Evolutionary conservation across 2,113 vertebrate species (phyloP).

Genomic region (Lasiurus cinereus): DNA sequence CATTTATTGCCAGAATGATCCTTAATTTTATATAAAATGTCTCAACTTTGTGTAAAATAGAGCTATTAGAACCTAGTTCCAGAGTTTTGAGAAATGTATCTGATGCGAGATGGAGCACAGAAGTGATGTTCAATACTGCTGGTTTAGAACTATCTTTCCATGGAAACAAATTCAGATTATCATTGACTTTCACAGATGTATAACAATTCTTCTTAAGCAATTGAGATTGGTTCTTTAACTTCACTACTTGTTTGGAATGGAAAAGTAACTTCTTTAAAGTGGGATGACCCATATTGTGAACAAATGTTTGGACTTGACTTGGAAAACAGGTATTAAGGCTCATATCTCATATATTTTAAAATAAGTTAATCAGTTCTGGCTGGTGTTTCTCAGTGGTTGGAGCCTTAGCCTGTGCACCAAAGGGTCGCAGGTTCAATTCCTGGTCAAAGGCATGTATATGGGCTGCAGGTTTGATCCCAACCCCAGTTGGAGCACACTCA

Average conservation of each 20-base stretch:
- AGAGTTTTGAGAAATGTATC: neutral
- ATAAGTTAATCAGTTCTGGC: too few species aligned
- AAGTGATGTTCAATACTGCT: neutral
- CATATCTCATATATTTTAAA: too few species aligned
- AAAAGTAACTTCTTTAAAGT: conserved; percentile 34
- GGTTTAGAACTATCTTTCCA: neutral
- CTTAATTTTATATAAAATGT: neutral
- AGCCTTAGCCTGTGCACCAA: too few species aligned
- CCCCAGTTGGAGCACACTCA: too few species aligned
- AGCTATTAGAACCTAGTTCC: neutral
- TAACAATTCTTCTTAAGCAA: conserved; percentile 5
- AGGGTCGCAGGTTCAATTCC: too few species aligned
- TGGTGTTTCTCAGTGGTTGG: too few species aligned
- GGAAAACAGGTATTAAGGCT: neutral
- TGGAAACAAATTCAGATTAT: neutral
- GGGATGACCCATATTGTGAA: neutral
- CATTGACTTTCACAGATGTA: neutral
- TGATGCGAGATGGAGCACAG: neutral
- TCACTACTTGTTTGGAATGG: neutral
- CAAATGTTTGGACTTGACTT: neutral
- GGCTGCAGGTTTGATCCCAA: too few species aligned
- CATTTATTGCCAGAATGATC: neutral
- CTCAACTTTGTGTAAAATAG: conserved; percentile 5
- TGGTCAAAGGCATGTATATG: too few species aligned
- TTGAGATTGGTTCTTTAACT: neutral